Conservation (phyloP, 2,113 vertebrate species). For the Lichenostomus cassidix region DNA sequence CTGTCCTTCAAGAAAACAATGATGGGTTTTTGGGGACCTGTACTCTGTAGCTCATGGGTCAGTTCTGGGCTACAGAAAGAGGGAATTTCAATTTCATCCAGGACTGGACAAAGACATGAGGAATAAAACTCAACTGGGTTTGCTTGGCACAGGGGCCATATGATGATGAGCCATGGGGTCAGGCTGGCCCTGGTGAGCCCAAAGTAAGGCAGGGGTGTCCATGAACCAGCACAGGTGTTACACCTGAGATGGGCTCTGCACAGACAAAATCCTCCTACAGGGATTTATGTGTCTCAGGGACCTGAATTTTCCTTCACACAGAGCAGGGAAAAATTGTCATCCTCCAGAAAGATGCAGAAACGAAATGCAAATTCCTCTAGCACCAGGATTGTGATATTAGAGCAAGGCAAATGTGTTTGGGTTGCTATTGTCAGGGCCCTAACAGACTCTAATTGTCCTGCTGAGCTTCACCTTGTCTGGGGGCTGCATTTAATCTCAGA, state of each 20-base stretch:
- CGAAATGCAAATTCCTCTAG: background rate
- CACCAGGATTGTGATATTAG: background rate
- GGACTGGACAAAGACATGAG: background rate
- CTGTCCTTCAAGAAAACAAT: background rate
- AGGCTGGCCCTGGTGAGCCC: background rate
- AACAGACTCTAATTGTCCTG: background rate
- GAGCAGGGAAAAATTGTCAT: background rate
- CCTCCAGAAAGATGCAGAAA: background rate
- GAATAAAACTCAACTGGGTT: background rate
- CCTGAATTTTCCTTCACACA: background rate
- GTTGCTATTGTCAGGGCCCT: background rate
- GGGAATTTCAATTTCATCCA: background rate
- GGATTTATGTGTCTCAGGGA: background rate
- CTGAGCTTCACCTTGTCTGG: background rate
- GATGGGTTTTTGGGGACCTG: background rate
- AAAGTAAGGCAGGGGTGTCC: background rate
- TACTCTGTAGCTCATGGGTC: background rate
- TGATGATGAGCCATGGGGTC: background rate
- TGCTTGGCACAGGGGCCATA: background rate
- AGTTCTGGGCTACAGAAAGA: background rate
- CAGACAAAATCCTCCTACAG: background rate
- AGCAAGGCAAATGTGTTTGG: background rate
- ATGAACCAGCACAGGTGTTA: background rate
- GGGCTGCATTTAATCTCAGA: background rate
- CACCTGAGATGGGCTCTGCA: background rate